Evolutionary conservation across 1,140 invertebrate species (phyloP).

Genomic region (Drosophila nigromelanica): DNA sequence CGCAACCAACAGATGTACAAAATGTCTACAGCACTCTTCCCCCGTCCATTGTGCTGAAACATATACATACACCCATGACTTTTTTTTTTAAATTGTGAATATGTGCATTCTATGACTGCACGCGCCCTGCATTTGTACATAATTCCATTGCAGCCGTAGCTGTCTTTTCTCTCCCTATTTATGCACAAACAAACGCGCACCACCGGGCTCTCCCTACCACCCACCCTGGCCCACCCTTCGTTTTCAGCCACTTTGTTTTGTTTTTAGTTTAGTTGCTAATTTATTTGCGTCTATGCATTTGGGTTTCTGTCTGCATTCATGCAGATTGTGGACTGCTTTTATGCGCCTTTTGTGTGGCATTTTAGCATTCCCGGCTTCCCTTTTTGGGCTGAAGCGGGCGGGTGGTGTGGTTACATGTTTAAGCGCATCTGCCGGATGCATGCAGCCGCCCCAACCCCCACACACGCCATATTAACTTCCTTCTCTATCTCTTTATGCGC

Average conservation of each 20-base stretch:
- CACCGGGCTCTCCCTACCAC: background rate
- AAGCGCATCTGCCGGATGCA: slow-evolving; percentile 45
- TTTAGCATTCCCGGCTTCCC: slow-evolving; percentile 20
- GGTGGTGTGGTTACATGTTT: slow-evolving; percentile 35
- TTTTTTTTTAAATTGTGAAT: slow-evolving; percentile 10
- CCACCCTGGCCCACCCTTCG: background rate
- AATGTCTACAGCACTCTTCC: background rate
- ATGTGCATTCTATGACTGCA: slow-evolving; percentile 54
- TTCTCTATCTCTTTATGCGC: slow-evolving; percentile 17
- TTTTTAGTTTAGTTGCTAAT: slow-evolving; percentile 82
- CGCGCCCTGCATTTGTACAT: slow-evolving; percentile 62
- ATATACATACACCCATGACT: background rate
- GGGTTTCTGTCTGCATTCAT: slow-evolving; percentile 60
- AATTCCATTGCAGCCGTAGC: slow-evolving; percentile 58
- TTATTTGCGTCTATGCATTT: slow-evolving; percentile 76
- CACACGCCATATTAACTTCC: slow-evolving; percentile 3
- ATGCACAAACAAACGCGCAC: slow-evolving; percentile 10
- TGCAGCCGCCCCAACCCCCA: background rate
- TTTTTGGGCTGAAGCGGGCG: slow-evolving; percentile 2
- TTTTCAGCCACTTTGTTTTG: slow-evolving; percentile 51
- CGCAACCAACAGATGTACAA: slow-evolving; percentile 12
- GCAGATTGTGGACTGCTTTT: slow-evolving; percentile 45
- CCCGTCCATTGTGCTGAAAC: too few species aligned
- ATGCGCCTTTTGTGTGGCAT: slow-evolving; percentile 25
- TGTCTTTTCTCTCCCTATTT: slow-evolving; percentile 19